Base-by-base conservation (phyloP, 2,113 vertebrate genomes). In the Clarias magur region DNA sequence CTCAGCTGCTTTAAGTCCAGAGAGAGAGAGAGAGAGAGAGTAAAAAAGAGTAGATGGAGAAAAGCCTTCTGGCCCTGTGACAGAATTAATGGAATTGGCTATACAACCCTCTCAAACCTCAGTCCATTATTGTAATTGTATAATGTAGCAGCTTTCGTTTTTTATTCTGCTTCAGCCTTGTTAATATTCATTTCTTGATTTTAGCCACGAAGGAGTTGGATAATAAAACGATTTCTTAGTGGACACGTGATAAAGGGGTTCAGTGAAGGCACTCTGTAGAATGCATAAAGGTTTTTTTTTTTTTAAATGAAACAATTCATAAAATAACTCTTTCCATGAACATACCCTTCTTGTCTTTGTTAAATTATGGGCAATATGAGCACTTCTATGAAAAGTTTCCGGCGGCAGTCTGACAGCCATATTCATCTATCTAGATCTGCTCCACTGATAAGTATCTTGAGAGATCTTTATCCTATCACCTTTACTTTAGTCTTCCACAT, bases 1-100 rank as follows among this genome's bases (percentile, higher is more conserved):
- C 93, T 93, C 90, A 92, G 85, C 88, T 93, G 92, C 92, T 88
- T 91, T 89, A 86, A 88, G 88, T 91, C 92, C 90, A 80, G 80
- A 75, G 65, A 86, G 59, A 83, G 70, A 91, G 88, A 81, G 76
- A 79, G 60, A 86, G 79, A 82, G 84, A 84, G 81, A 84, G 57
- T 23, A 23, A 57, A 54, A n/a, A 80, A 38, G 65, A 53, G 62
- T 70, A 73, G 53, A 82, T 1, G 19, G 54, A 83, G 27, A 76
- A 68, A 81, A 19, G 86, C 79, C 85, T 85, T 80, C 76, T 87
- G 86, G 79, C 83, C 76, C 48, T 54, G 80, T 85, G 79, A 57
- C 83, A 89, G 65, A 59, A 42, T 73, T 87, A 89, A 89, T 89
- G 79, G 62, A 89, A 87, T 25, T 82, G 72, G 30, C 23, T 34